Conservation (phyloP, 2,113 vertebrate species). For the Protomyctophum bolini region DNA sequence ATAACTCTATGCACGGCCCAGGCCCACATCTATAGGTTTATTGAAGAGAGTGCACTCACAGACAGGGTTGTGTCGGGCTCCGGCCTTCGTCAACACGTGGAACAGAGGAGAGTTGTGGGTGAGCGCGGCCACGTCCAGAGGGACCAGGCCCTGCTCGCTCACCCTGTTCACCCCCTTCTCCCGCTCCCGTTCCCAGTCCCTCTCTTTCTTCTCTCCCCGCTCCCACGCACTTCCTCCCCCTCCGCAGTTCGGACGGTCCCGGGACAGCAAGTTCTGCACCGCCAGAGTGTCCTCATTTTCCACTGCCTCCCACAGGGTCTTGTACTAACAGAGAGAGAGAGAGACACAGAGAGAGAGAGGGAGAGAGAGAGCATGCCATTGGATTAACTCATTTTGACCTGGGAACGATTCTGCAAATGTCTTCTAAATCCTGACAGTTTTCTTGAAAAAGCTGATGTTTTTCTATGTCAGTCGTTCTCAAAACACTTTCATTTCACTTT, state of each 20-base stretch:
- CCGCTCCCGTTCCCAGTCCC: slow-evolving; percentile 58
- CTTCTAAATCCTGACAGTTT: too few relatives aligned
- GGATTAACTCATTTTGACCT: too few relatives aligned
- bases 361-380: background rate
- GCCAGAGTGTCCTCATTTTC: slow-evolving; percentile 79
- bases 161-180: slow-evolving; percentile 74
- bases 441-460: too few relatives aligned
- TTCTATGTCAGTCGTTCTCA: too few relatives aligned
- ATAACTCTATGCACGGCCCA: too few relatives aligned
- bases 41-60: slow-evolving; percentile 65
- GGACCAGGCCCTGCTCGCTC: slow-evolving; percentile 78
- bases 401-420: too few relatives aligned
- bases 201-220: slow-evolving; percentile 63
- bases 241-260: slow-evolving; percentile 47
- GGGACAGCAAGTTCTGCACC: slow-evolving; percentile 74
- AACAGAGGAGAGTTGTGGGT: slow-evolving; percentile 78
- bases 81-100: slow-evolving; percentile 74
- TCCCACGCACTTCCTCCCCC: slow-evolving; percentile 57
- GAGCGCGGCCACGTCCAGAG: slow-evolving; percentile 76
- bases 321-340: slow-evolving; percentile 65
- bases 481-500: too few relatives aligned
- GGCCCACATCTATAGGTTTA: background rate
- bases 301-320: slow-evolving; percentile 78
- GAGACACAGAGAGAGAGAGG: slow-evolving; percentile 16
- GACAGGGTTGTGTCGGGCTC: slow-evolving; percentile 75